Base-by-base conservation (phyloP, 2,888 invertebrate genomes). In the Brenthis hecate region DNA sequence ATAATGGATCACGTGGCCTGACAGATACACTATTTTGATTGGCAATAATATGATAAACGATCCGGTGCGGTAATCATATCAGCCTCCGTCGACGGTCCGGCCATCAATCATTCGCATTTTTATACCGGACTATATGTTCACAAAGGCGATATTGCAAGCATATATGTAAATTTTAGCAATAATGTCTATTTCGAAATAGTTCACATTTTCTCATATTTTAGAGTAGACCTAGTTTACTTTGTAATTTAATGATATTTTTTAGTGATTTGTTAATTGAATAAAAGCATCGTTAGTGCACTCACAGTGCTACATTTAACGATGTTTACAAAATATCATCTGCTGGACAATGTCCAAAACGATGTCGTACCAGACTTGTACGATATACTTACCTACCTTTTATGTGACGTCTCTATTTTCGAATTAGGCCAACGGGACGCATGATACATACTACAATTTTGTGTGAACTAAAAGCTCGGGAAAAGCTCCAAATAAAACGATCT, bases 21-120 rank as follows among this genome's bases (percentile, higher is more conserved):
- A 89, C 90, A 90, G 92, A 92, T 87, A 92, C 92, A 92, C 92
- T 92, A 92, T 92, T 92, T 92, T 92, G 92, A 92, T 92, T 92
- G 92, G 92, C 92, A 91, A 90, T 90, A 91, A 87, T 91, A 88
- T 89, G 88, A 91, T 89, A 86, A 88, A 89, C 84, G 89, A 91
- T 87, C 87, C 87, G 83, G 82, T 83, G 82, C 84, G 87, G 88
- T 89, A 85, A 86, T 88, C 86, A 86, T 84, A 88, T 88, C 87
- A 86, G 85, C 85, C 86, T 83, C 84, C 81, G 83, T 83, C 80
- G 83, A 84, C 83, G 80, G 81, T 80, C 82, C 85, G 86, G 82
- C 83, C 87, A 88, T 90, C 85, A 84, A 85, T 89, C 88, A 88
- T 86, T 83, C 77, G 82, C 83, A 85, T 87, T 87, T 79, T 85